Evolutionary conservation across 2,797 vertebrate genomes (phyloP).

Genomic region (Sebastes vulpes): DNA sequence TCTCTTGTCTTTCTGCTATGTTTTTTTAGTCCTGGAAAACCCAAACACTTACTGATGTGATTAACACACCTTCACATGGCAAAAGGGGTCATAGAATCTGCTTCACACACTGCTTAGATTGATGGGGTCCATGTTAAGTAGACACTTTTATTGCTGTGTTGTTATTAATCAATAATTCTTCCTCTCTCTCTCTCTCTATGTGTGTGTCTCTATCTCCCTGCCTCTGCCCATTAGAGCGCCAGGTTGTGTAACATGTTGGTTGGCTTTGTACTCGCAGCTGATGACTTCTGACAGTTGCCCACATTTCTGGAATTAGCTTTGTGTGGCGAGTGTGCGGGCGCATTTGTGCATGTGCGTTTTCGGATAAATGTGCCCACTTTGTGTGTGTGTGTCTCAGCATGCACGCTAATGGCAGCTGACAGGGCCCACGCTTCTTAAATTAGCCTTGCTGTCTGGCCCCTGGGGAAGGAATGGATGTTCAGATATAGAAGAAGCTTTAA

Average conservation of each 20-base stretch:
- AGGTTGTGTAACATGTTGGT: slow-evolving; percentile 65
- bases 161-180: slow-evolving; percentile 46
- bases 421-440: slow-evolving; percentile 80
- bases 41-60: not conserved
- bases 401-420: slow-evolving; percentile 74
- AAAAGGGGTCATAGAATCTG: not conserved
- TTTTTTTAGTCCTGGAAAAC: not conserved
- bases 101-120: not conserved
- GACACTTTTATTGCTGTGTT: slow-evolving; percentile 11
- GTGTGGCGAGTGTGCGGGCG: slow-evolving; percentile 28
- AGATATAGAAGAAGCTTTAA: slow-evolving; percentile 60
- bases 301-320: slow-evolving; percentile 69
- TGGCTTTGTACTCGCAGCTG: slow-evolving; percentile 52
- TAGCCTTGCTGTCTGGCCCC: slow-evolving; percentile 70
- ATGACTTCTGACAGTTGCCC: slow-evolving; percentile 72
- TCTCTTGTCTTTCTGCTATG: not conserved
- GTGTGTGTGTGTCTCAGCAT: slow-evolving; percentile 33
- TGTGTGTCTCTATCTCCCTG: slow-evolving; percentile 2
- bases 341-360: slow-evolving; percentile 41
- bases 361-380: slow-evolving; percentile 41
- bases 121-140: slow-evolving; percentile 11
- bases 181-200: not conserved
- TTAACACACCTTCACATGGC: not conserved
- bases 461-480: slow-evolving; percentile 59
- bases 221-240: slow-evolving; percentile 24